phyloP scores from a whole-genome alignment of 1,140 invertebrate genomes.

The Protaetia brevitarsis region DNA sequence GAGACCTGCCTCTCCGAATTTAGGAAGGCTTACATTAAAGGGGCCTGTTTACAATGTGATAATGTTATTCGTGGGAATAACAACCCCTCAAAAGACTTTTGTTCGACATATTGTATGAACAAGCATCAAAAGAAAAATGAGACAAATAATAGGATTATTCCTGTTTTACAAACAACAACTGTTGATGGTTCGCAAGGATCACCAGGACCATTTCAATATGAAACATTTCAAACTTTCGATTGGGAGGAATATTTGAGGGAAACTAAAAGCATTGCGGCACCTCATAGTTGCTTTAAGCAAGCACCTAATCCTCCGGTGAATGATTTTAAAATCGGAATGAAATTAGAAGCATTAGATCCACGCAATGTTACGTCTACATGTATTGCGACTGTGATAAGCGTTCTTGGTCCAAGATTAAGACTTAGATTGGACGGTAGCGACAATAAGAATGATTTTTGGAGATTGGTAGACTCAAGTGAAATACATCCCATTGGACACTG shows the following conservation, averaged over 20 bases:
- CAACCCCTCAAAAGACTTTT: constrained; percentile 74
- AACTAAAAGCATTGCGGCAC: constrained; percentile 70
- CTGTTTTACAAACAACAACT: constrained; percentile 46
- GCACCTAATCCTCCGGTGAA: constrained; percentile 78
- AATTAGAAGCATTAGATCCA: constrained; percentile 93
- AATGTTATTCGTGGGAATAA: constrained; percentile 72
- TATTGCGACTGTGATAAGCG: constrained; percentile 92
- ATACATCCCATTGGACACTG: constrained; percentile 93
- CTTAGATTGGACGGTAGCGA: constrained; percentile 93
- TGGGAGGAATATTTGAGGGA: constrained; percentile 88
- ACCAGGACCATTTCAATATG: constrained; percentile 67
- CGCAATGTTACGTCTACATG: constrained; percentile 93
- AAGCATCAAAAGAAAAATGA: constrained; percentile 75
- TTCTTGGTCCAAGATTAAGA: constrained; percentile 82
- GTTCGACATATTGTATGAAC: constrained; percentile 74
- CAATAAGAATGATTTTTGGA: constrained; percentile 98
- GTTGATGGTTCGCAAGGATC: constrained; percentile 49
- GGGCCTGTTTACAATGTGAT: constrained; percentile 80
- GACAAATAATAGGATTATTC: constrained; percentile 51
- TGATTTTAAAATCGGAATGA: constrained; percentile 93
- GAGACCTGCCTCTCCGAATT: constrained; percentile 85
- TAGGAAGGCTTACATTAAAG: constrained; percentile 81
- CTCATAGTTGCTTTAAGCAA: constrained; percentile 90
- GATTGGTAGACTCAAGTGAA: constrained; percentile 90
- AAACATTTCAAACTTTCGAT: constrained; percentile 77